These are phyloP conservation scores for Oryzias javanicus DNA, from an alignment of 2,113 vertebrate genomes.

Conservation along the genomic window DNA sequence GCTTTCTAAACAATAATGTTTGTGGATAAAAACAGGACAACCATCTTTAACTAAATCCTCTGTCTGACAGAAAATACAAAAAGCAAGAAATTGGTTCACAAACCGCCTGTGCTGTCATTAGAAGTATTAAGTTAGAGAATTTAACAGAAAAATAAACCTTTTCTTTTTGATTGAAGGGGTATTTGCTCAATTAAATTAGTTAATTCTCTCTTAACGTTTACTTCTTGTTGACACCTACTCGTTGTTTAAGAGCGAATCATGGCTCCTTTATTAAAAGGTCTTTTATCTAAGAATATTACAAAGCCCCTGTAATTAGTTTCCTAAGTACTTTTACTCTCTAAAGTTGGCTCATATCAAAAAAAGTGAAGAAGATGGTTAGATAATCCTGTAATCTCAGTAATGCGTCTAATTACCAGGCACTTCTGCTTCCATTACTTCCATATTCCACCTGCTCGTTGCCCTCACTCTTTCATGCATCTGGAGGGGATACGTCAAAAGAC, in stretches of 20 bases:
- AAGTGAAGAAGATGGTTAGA: constrained; percentile 35
- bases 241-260: constrained; percentile 44
- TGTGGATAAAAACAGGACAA: too few species aligned
- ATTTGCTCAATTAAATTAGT: constrained; percentile 48
- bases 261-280: constrained; percentile 48
- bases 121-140: not conserved
- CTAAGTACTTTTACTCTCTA: constrained; percentile 33
- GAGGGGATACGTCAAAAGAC: constrained; percentile 42
- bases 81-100: too few species aligned
- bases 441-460: constrained; percentile 9
- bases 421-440: constrained; percentile 26
- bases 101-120: constrained; percentile 27
- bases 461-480: constrained; percentile 17
- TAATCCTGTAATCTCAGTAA: constrained; percentile 47
- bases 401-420: constrained; percentile 65
- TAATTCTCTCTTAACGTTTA: constrained; percentile 58
- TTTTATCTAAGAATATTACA: constrained; percentile 53
- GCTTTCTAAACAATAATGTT: too few species aligned
- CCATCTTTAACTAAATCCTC: too few species aligned
- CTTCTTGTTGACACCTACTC: constrained; percentile 40
- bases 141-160: constrained; percentile 28
- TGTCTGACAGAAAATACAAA: too few species aligned
- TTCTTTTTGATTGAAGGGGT: constrained; percentile 47
- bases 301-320: constrained; percentile 58
- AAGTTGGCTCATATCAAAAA: constrained; percentile 28